phyloP scores from a whole-genome alignment of 2,113 vertebrate genomes.

The Sprattus sprattus region DNA sequence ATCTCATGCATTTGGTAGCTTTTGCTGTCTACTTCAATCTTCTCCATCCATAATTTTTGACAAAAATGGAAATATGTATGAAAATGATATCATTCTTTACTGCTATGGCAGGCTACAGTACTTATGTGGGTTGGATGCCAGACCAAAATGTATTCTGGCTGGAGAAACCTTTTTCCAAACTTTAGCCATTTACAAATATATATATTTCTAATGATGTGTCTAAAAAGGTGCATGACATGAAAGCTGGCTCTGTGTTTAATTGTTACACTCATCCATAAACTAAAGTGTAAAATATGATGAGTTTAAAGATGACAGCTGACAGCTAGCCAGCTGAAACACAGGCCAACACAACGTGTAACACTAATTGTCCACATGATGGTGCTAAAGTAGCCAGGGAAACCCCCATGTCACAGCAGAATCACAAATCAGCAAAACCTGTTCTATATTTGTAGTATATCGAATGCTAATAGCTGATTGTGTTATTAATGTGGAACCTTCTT shows the following conservation, averaged over 20 bases:
- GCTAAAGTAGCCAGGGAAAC: neutral
- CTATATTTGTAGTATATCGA: too few species aligned
- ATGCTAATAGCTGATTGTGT: too few species aligned
- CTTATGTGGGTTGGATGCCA: constrained; percentile 2
- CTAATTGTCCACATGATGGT: neutral
- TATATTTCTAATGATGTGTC: neutral
- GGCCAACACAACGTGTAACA: neutral
- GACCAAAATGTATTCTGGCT: constrained; percentile 10
- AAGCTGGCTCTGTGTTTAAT: neutral
- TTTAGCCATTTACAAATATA: neutral
- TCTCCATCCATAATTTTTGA: neutral
- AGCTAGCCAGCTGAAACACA: neutral
- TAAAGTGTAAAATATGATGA: neutral
- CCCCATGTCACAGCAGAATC: neutral
- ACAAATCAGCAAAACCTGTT: neutral
- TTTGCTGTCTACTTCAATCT: neutral
- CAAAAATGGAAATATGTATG: constrained; percentile 1
- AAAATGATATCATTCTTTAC: neutral
- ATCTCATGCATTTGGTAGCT: neutral
- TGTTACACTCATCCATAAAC: neutral
- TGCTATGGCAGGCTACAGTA: neutral
- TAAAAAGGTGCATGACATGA: neutral
- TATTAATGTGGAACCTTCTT: too few species aligned
- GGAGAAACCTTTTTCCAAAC: neutral
- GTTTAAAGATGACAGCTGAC: neutral